Percentiles rank a stretch among this genome's conserved stretches.
phyloP scores from a whole-genome alignment of 2,797 vertebrate genomes.

The Delichon dasypus region DNA sequence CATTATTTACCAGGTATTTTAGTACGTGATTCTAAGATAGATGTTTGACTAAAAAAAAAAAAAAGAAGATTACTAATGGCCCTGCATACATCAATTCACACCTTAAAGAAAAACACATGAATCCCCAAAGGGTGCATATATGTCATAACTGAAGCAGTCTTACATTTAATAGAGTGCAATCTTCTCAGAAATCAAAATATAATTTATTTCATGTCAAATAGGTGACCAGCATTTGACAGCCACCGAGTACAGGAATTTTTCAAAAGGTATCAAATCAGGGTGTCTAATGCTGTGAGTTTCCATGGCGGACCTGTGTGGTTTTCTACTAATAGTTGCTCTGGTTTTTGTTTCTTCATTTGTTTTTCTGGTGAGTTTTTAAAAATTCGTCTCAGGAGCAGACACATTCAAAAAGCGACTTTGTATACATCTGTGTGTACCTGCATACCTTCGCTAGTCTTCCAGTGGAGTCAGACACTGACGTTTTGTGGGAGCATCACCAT shows the following conservation, averaged over 20 bases:
- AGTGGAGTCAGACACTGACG: neutral
- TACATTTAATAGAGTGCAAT: neutral
- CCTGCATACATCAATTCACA: neutral
- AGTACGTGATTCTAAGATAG: neutral
- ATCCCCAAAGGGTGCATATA: neutral
- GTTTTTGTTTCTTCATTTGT: neutral
- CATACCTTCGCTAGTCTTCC: neutral
- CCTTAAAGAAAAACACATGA: neutral
- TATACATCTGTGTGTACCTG: fast-evolving
- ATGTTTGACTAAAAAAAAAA: neutral
- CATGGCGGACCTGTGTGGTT: neutral
- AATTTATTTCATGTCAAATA: constrained; percentile 34
- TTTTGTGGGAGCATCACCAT: neutral
- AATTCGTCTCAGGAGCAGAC: neutral
- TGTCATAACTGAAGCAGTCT: neutral
- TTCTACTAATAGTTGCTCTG: neutral
- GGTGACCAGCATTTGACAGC: neutral
- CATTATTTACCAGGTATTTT: constrained; percentile 21
- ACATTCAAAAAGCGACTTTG: neutral
- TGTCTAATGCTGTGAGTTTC: neutral
- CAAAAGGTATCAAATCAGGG: neutral
- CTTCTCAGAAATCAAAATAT: neutral
- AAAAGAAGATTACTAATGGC: neutral
- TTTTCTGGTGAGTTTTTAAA: neutral
- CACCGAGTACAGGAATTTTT: neutral